Evolutionary conservation across 2,797 vertebrate genomes (phyloP).

Genomic region (Malurus leucopterus): DNA sequence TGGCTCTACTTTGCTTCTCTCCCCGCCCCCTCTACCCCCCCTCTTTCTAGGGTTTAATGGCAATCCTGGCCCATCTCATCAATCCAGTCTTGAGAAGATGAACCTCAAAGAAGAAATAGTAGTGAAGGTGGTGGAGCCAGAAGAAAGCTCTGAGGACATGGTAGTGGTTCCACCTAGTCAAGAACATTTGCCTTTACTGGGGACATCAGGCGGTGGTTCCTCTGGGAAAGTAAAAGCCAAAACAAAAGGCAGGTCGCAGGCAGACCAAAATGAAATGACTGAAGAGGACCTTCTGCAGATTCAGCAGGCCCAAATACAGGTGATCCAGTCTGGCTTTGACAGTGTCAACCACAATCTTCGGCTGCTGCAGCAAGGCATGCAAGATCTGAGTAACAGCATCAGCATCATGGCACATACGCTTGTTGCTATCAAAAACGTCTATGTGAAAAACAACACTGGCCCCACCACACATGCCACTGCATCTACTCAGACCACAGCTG

Average conservation of each 20-base stretch:
- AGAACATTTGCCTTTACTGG: constrained; percentile 48
- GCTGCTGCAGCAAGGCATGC: constrained; percentile 67
- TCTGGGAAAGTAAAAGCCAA: constrained; percentile 66
- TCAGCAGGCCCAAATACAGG: constrained; percentile 62
- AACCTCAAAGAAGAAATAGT: constrained; percentile 68
- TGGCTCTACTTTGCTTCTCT: background rate
- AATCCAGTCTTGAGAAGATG: constrained; percentile 35
- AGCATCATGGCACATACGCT: constrained; percentile 56
- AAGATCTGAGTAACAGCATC: constrained; percentile 64
- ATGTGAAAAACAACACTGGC: constrained; percentile 60
- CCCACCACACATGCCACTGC: background rate
- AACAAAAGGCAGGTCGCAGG: constrained; percentile 52
- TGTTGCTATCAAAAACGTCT: constrained; percentile 61
- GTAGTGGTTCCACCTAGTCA: constrained; percentile 54
- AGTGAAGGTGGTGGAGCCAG: constrained; percentile 66
- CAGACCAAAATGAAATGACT: constrained; percentile 47
- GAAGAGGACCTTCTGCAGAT: constrained; percentile 62
- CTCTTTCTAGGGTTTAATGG: constrained; percentile 42
- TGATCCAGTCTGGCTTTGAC: constrained; percentile 67
- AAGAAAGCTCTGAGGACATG: constrained; percentile 65
- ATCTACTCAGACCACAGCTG: constrained; percentile 60
- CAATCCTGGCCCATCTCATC: constrained; percentile 57
- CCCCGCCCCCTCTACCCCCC: background rate
- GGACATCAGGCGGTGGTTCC: background rate
- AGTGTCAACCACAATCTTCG: constrained; percentile 64